Percentiles rank a stretch among this genome's conserved stretches.
Conservation (phyloP, 30 jellyfish, hydroid and myxozoan genomes). For the Nemopilema nomurai region DNA sequence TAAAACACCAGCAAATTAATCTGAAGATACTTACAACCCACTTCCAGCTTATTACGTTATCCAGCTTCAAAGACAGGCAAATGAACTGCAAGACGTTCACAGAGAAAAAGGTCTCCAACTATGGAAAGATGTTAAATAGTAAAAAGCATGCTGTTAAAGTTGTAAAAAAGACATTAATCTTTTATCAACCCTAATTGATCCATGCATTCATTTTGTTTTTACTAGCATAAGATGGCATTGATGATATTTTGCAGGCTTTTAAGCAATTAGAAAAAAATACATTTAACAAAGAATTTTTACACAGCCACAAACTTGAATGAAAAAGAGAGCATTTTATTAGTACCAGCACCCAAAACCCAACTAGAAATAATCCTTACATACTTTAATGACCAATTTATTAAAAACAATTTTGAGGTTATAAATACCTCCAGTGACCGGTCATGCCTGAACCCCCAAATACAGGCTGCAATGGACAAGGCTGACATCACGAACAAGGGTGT, state of each 20-base stretch:
- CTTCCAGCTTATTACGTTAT: constrained; percentile 88
- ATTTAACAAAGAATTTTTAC: too few relatives aligned
- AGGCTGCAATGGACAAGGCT: constrained; percentile 79
- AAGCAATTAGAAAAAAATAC: too few relatives aligned
- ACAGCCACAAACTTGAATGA: too few relatives aligned
- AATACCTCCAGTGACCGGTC: constrained; percentile 96
- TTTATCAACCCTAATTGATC: background rate
- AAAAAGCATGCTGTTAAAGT: background rate
- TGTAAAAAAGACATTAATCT: background rate
- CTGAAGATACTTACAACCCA: constrained; percentile 88
- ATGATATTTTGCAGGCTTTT: too few relatives aligned
- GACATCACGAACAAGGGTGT: constrained; percentile 82
- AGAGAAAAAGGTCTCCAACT: constrained; percentile 97
- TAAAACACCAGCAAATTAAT: background rate
- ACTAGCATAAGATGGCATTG: too few relatives aligned
- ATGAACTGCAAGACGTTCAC: constrained; percentile 86
- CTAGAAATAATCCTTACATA: too few relatives aligned
- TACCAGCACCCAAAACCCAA: too few relatives aligned
- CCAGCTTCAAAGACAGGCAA: constrained; percentile 89
- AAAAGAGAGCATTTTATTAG: too few relatives aligned
- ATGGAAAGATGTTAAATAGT: constrained; percentile 3
- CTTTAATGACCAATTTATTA: too few relatives aligned
- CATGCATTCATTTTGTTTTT: too few relatives aligned
- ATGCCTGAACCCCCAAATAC: constrained; percentile 97
- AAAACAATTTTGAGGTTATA: too few relatives aligned